Evolutionary conservation across 2,888 invertebrate genomes (phyloP).

Genomic region (Drosophila mimica): DNA sequence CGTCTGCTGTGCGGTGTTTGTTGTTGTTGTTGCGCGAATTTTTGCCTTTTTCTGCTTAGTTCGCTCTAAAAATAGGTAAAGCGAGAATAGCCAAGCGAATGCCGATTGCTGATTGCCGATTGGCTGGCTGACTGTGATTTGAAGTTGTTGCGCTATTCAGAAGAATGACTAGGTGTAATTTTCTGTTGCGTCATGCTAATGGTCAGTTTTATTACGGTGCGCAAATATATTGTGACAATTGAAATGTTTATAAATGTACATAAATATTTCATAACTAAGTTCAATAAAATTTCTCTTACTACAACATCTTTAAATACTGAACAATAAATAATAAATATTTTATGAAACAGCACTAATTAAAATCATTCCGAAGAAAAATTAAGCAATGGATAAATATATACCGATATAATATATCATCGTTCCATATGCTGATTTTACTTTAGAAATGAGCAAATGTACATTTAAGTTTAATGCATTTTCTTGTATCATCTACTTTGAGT

Average conservation of each 20-base stretch:
- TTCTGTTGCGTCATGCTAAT: constrained; percentile 23
- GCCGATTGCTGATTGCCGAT: constrained; percentile 2
- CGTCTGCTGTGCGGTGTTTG: constrained; percentile 55
- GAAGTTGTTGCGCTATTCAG: constrained; percentile 13
- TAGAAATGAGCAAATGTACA: not conserved
- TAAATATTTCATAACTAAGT: too few species aligned
- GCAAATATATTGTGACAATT: not conserved
- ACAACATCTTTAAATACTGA: not conserved
- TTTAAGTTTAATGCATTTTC: constrained; percentile 47
- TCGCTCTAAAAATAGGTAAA: constrained; percentile 37
- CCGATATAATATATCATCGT: not conserved
- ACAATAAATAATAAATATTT: too few species aligned
- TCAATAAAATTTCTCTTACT: too few species aligned
- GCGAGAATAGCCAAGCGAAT: constrained; percentile 10
- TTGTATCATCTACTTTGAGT: constrained; percentile 3
- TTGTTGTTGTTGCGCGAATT: constrained; percentile 17
- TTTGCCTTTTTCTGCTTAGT: constrained; percentile 34
- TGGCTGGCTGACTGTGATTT: constrained; percentile 3
- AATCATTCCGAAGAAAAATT: not conserved
- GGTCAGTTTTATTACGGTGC: not conserved
- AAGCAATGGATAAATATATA: not conserved
- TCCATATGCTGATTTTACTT: not conserved
- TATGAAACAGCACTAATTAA: not conserved
- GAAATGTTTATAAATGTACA: not conserved
- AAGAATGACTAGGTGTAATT: constrained; percentile 20